Evolutionary conservation across 2,888 invertebrate genomes (phyloP).

Genomic region (Polydesmus complanatus): DNA sequence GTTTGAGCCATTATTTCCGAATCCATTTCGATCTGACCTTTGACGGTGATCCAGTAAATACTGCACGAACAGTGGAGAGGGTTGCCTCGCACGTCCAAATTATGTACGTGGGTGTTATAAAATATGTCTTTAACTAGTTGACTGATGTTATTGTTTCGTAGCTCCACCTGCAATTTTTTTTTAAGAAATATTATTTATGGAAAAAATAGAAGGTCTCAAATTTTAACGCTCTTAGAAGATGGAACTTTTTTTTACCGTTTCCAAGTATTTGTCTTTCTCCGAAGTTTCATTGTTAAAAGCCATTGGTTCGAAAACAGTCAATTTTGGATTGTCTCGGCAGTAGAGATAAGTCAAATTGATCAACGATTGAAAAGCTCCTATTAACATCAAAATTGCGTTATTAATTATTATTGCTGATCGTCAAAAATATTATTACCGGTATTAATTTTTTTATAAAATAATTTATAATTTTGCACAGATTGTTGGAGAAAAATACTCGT

Average conservation of each 20-base stretch:
- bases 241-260: background rate
- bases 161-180: conserved; percentile 6
- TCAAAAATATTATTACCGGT: too few relatives aligned
- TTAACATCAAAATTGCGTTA: background rate
- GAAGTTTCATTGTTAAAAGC: background rate
- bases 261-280: background rate
- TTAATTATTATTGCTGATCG: too few relatives aligned
- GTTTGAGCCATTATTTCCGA: background rate
- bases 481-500: too few relatives aligned
- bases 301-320: background rate
- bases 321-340: conserved; percentile 1
- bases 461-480: too few relatives aligned
- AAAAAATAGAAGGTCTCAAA: background rate
- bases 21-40: too few relatives aligned
- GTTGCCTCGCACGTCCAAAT: conserved; percentile 3
- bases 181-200: too few relatives aligned
- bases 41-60: conserved; percentile 1
- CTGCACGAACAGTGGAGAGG: conserved; percentile 7
- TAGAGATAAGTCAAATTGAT: background rate
- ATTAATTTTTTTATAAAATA: too few relatives aligned
- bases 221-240: background rate
- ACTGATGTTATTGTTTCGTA: conserved; percentile 4
- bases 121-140: background rate
- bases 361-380: conserved; percentile 7
- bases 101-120: background rate